Percentiles rank a stretch among this genome's conserved stretches.
These are phyloP conservation scores for Pantherophis alleghaniensis DNA, from an alignment of 2,797 vertebrate genomes.

Conservation along the genomic window DNA sequence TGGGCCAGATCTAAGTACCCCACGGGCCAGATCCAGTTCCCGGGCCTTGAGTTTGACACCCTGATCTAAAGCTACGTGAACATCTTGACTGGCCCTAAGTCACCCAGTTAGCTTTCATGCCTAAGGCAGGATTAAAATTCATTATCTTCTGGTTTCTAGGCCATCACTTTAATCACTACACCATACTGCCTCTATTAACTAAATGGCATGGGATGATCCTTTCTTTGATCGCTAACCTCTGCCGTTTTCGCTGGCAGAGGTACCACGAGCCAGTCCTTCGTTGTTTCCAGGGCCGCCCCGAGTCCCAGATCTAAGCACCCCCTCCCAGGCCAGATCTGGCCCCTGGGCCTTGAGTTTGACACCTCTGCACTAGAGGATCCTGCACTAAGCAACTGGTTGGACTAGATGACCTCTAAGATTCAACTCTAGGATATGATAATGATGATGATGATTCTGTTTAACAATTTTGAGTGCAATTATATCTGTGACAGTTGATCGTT, in stretches of 20 bases:
- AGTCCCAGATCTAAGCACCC: no score
- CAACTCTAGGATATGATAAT: background rate
- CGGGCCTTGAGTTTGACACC: no score
- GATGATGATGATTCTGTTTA: background rate
- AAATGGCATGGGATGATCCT: background rate
- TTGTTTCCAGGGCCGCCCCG: no score
- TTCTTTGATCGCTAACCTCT: background rate
- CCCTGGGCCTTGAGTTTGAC: no score
- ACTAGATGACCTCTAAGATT: background rate
- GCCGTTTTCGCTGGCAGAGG: no score
- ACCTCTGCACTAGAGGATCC: background rate
- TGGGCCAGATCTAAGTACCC: no score
- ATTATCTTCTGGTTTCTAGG: background rate
- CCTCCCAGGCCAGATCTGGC: no score
- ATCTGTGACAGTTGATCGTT: background rate
- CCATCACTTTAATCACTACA: background rate
- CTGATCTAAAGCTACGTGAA: no score
- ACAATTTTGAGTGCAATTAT: background rate
- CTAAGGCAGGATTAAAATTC: background rate
- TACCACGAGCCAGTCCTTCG: no score
- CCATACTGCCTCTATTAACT: background rate
- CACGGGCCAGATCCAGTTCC: no score
- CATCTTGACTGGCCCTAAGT: background rate
- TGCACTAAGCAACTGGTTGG: background rate
- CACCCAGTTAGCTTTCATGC: background rate